A percentile compares a stretch with the other conserved stretches of the same genome.
These are phyloP conservation scores for Actinostola sp. DNA, from an alignment of 92 coral and sea anemone genomes.

Conservation along the genomic window DNA sequence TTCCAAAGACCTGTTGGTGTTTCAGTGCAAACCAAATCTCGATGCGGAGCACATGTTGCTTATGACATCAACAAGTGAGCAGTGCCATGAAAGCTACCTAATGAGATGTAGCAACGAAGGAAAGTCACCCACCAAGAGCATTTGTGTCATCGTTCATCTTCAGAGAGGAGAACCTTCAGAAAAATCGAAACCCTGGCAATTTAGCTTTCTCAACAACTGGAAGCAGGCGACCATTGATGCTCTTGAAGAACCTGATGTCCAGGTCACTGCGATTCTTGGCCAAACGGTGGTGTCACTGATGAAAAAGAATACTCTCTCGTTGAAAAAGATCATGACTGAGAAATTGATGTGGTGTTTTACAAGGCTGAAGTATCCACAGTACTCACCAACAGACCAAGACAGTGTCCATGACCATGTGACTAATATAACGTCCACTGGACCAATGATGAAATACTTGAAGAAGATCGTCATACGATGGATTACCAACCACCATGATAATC, in stretches of 20 bases:
- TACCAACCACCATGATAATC: constrained; percentile 13
- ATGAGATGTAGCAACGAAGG: not conserved
- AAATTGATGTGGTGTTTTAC: constrained; percentile 55
- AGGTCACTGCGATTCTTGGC: constrained; percentile 18
- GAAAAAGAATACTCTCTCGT: constrained; percentile 5
- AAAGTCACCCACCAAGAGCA: constrained; percentile 11
- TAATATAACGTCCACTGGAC: not conserved
- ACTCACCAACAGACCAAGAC: constrained; percentile 1
- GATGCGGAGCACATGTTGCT: constrained; percentile 39
- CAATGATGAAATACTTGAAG: constrained; percentile 32
- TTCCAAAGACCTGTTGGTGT: constrained; percentile 22
- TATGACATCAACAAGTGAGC: constrained; percentile 30
- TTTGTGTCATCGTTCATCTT: constrained; percentile 40
- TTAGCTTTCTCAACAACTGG: constrained; percentile 38
- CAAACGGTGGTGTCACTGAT: constrained; percentile 14
- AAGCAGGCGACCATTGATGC: constrained; percentile 36
- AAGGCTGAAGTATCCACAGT: constrained; percentile 29
- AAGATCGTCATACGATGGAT: constrained; percentile 40
- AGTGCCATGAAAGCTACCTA: constrained; percentile 16
- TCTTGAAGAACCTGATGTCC: constrained; percentile 40
- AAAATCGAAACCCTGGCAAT: constrained; percentile 11
- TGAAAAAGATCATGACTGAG: constrained; percentile 29
- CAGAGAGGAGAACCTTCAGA: constrained; percentile 14
- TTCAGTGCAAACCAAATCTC: constrained; percentile 45
- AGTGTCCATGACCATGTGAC: constrained; percentile 10